Conservation (phyloP, 2,888 invertebrate genomes). For the Cistogaster globosa region DNA sequence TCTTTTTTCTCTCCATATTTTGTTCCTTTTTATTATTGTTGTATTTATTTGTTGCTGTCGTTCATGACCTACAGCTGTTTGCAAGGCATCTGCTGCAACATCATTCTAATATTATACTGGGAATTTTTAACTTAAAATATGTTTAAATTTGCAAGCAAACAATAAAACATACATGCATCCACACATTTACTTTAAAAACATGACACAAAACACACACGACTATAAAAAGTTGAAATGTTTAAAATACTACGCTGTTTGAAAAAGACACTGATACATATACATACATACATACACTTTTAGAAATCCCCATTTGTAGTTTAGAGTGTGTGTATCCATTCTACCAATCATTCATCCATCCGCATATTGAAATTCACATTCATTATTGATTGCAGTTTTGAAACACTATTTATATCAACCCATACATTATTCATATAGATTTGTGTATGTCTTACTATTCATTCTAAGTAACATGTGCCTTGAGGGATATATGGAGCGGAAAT, state of each 20-base stretch:
- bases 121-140: slow-evolving; percentile 37
- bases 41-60: not conserved
- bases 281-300: not conserved
- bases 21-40: not conserved
- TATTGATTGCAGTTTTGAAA: slow-evolving; percentile 65
- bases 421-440: not conserved
- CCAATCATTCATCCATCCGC: slow-evolving; percentile 37
- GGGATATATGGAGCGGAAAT: slow-evolving; percentile 1
- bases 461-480: slow-evolving; percentile 27
- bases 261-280: not conserved
- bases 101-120: slow-evolving; percentile 40
- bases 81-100: slow-evolving; percentile 35
- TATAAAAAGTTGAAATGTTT: not conserved
- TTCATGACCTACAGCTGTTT: slow-evolving; percentile 43
- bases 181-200: slow-evolving; percentile 10
- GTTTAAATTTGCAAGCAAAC: slow-evolving; percentile 12
- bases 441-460: not conserved
- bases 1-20: not conserved
- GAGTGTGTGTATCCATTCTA: slow-evolving; percentile 6
- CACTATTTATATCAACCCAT: slow-evolving; percentile 28
- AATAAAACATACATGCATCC: not conserved
- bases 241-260: not conserved
- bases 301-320: not conserved
- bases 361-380: slow-evolving; percentile 64
- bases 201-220: slow-evolving; percentile 8